phyloP scores from a whole-genome alignment of 2,888 invertebrate species.

The Apamea crenata region DNA sequence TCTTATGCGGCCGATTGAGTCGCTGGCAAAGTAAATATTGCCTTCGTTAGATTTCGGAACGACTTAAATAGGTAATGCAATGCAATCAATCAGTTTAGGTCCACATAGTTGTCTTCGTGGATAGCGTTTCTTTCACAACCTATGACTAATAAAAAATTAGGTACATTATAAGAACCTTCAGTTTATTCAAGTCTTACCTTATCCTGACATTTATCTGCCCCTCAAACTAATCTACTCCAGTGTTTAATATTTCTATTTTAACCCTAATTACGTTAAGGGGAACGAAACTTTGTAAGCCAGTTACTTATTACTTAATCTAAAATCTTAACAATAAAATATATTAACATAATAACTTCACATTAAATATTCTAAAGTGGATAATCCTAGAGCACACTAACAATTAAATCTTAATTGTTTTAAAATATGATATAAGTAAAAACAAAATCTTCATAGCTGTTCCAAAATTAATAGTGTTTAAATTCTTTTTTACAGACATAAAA shows the following conservation, averaged over 20 bases:
- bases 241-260: not conserved
- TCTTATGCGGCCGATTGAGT: conserved; percentile 72
- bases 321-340: conserved; percentile 21
- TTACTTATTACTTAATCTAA: conserved; percentile 18
- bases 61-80: conserved; percentile 12
- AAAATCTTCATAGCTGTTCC: conserved; percentile 17
- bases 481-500: conserved; percentile 30
- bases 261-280: not conserved
- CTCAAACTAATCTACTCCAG: not conserved
- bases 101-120: not conserved
- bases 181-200: not conserved
- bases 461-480: conserved; percentile 36
- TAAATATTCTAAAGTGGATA: conserved; percentile 30
- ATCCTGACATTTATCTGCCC: not conserved
- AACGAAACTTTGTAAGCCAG: conserved; percentile 20
- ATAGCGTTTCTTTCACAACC: not conserved
- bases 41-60: conserved; percentile 28
- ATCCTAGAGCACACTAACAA: conserved; percentile 20
- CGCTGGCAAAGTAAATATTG: conserved; percentile 48
- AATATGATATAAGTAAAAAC: conserved; percentile 9
- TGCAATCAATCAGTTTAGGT: conserved; percentile 11
- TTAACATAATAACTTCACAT: conserved; percentile 14
- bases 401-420: conserved; percentile 21
- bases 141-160: not conserved
- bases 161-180: not conserved